phyloP scores from a whole-genome alignment of 2,797 vertebrate genomes.

The Darevskia nairensis region DNA sequence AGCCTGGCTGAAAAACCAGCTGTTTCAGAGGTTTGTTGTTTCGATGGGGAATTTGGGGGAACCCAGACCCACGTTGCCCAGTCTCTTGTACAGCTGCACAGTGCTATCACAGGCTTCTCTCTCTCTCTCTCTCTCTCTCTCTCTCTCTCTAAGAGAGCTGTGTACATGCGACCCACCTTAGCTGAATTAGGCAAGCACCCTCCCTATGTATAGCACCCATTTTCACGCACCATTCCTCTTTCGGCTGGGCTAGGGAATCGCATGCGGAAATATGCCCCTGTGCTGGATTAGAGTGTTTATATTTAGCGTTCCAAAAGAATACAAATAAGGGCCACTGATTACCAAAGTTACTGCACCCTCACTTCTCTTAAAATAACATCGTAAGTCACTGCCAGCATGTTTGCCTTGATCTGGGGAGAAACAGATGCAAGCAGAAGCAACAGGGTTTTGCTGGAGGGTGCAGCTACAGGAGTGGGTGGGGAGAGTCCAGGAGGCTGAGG shows the following conservation, averaged over 20 bases:
- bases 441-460: neutral
- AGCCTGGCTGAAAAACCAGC: neutral
- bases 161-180: neutral
- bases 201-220: no score
- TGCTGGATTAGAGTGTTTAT: neutral
- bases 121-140: neutral
- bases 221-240: neutral
- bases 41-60: neutral
- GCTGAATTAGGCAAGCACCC: neutral
- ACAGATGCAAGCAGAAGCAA: neutral
- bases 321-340: conserved; percentile 13
- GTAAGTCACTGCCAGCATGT: neutral
- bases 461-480: neutral
- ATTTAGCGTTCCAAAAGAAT: conserved; percentile 26
- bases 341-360: conserved; percentile 11
- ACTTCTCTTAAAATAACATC: conserved; percentile 6
- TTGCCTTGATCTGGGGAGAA: neutral
- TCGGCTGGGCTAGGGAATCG: neutral
- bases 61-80: no score
- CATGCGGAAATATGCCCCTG: neutral
- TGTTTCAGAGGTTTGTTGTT: neutral
- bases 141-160: neutral
- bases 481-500: neutral
- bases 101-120: neutral
- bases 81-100: neutral